These are phyloP conservation scores for Stichopus chloronotus DNA, from an alignment of 35 echinoderm and acorn worm species.

Conservation along the genomic window DNA sequence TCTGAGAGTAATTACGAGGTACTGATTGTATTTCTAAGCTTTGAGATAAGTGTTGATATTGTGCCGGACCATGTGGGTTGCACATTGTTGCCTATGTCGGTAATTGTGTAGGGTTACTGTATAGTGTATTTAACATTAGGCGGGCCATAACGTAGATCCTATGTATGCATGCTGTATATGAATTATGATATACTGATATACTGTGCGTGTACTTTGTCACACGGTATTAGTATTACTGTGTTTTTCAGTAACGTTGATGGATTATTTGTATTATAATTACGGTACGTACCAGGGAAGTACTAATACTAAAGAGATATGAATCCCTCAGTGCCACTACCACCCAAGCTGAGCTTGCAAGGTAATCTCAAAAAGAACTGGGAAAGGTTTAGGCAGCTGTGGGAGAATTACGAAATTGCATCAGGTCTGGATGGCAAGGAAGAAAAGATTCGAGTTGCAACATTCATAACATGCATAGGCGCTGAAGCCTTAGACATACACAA, in stretches of 20 bases:
- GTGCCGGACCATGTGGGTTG: background rate
- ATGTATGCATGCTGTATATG: background rate
- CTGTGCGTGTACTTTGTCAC: background rate
- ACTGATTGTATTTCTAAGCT: background rate
- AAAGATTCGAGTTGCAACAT: conserved; percentile 70
- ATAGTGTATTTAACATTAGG: background rate
- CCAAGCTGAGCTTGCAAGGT: conserved; percentile 25
- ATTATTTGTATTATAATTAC: background rate
- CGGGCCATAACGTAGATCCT: background rate
- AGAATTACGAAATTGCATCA: conserved; percentile 65
- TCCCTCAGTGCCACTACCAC: background rate
- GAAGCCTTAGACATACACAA: conserved; percentile 82
- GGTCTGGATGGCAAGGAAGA: conserved; percentile 40
- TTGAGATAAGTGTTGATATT: background rate
- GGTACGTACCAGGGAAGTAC: background rate
- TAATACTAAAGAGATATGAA: background rate
- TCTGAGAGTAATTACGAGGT: background rate
- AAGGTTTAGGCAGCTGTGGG: conserved; percentile 77
- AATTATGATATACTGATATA: background rate
- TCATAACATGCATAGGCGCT: conserved; percentile 66
- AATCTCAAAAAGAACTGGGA: conserved; percentile 85
- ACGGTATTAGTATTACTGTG: background rate
- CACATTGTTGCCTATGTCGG: background rate
- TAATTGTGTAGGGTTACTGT: background rate
- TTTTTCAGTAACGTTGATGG: background rate